These are phyloP conservation scores for Pogona vitticeps DNA, from an alignment of 2,113 vertebrate species.

Conservation along the genomic window DNA sequence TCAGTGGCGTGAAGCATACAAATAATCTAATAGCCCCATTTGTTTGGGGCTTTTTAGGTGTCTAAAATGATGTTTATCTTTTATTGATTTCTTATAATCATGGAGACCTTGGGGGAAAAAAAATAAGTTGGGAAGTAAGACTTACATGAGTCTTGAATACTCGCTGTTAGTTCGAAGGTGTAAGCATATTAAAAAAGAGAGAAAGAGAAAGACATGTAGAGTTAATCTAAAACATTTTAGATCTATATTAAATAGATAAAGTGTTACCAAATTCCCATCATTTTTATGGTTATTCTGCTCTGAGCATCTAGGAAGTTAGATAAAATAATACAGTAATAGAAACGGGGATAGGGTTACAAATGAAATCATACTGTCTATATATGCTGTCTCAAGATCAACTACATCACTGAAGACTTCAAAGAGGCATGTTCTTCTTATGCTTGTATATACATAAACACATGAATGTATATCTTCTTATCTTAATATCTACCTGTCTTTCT, in stretches of 20 bases:
- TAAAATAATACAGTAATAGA: neutral
- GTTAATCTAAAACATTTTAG: conserved; percentile 16
- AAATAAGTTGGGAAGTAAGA: conserved; percentile 45
- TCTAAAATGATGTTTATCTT: neutral
- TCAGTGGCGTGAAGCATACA: neutral
- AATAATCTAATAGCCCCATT: rapidly evolving
- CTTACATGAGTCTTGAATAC: conserved; percentile 95
- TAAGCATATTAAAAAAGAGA: conserved; percentile 63
- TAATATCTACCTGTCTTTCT: too few relatives aligned
- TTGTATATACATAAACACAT: neutral
- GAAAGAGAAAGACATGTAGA: conserved; percentile 29
- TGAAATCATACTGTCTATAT: rapidly evolving
- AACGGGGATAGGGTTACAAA: neutral
- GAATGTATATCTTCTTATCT: too few relatives aligned
- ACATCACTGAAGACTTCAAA: neutral
- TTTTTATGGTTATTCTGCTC: neutral
- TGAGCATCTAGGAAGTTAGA: neutral
- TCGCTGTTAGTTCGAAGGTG: conserved; percentile 91
- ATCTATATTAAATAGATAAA: conserved; percentile 4
- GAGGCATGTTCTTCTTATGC: neutral
- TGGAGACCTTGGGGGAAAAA: neutral
- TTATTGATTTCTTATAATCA: rapidly evolving
- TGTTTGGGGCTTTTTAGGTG: rapidly evolving
- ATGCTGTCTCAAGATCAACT: neutral
- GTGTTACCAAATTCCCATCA: too few relatives aligned